Conservation (phyloP, 2,113 vertebrate genomes). For the Saimiri boliviensis region DNA sequence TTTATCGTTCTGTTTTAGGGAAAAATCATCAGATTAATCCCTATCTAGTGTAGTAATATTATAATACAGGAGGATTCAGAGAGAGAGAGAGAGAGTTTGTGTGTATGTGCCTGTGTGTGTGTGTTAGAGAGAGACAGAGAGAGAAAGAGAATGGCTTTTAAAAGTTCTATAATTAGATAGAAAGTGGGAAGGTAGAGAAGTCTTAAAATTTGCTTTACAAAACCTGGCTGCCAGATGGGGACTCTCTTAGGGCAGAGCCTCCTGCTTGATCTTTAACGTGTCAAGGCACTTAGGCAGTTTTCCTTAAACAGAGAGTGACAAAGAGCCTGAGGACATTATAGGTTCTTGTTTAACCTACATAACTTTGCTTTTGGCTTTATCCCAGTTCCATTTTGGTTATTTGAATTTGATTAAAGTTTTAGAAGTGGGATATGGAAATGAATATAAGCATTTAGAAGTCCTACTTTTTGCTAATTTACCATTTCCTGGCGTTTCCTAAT, state of each 20-base stretch:
- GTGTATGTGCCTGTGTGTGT: not conserved
- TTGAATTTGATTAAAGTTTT: conserved; percentile 44
- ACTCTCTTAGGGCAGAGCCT: not conserved
- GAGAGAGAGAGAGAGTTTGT: not conserved
- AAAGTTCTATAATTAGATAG: conserved; percentile 53
- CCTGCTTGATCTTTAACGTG: not conserved
- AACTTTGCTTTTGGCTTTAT: not conserved
- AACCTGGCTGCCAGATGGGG: conserved; percentile 40
- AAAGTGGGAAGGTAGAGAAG: conserved; percentile 54
- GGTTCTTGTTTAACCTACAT: not conserved
- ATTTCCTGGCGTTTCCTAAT: conserved; percentile 12
- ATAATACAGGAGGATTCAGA: not conserved
- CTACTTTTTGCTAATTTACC: not conserved
- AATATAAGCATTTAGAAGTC: not conserved
- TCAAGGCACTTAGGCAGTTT: not conserved
- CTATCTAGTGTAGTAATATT: not conserved
- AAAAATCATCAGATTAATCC: not conserved
- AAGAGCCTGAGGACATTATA: not conserved
- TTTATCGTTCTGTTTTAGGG: not conserved
- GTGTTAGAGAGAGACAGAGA: not conserved
- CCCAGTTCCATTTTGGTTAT: not conserved
- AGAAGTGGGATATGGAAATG: not conserved
- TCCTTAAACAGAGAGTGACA: not conserved
- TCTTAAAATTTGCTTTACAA: conserved; percentile 58
- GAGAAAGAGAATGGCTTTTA: conserved; percentile 26